These are phyloP conservation scores for Aspidoscelis tigris DNA, from an alignment of 2,113 vertebrate genomes.

Conservation along the genomic window DNA sequence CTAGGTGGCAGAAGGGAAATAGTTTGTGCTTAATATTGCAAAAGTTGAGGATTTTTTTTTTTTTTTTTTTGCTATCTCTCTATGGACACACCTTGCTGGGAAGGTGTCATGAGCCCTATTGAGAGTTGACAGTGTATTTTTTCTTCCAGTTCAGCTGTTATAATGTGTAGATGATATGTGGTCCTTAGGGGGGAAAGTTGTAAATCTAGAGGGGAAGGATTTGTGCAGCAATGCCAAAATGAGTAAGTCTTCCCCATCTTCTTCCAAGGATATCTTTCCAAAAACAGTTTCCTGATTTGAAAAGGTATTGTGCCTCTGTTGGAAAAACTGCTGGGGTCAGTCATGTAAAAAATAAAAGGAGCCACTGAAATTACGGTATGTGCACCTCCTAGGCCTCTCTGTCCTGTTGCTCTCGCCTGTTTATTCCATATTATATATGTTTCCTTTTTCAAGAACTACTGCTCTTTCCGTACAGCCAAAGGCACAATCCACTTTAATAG, in stretches of 20 bases:
- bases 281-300: slow-evolving; percentile 19
- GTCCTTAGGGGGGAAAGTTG: not conserved
- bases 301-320: not conserved
- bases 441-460: slow-evolving; percentile 26
- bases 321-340: not conserved
- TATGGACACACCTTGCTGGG: not conserved
- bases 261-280: slow-evolving; percentile 33
- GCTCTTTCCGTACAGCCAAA: slow-evolving; percentile 46
- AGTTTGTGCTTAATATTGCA: slow-evolving; percentile 44
- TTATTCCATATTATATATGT: slow-evolving; percentile 4
- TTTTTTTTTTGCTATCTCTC: slow-evolving; percentile 11
- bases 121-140: not conserved
- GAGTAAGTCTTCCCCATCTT: fast-evolving
- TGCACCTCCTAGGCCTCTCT: slow-evolving; percentile 33
- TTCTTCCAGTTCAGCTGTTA: not conserved
- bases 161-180: not conserved
- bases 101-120: not conserved
- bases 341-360: slow-evolving; percentile 27
- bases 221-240: not conserved
- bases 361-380: not conserved
- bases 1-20: slow-evolving; percentile 74
- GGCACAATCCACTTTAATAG: not conserved
- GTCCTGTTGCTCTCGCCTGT: slow-evolving; percentile 3
- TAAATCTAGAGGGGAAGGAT: slow-evolving; percentile 18
- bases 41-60: not conserved